Conservation (phyloP, 2,113 vertebrate genomes). For the Dromas ardeola region DNA sequence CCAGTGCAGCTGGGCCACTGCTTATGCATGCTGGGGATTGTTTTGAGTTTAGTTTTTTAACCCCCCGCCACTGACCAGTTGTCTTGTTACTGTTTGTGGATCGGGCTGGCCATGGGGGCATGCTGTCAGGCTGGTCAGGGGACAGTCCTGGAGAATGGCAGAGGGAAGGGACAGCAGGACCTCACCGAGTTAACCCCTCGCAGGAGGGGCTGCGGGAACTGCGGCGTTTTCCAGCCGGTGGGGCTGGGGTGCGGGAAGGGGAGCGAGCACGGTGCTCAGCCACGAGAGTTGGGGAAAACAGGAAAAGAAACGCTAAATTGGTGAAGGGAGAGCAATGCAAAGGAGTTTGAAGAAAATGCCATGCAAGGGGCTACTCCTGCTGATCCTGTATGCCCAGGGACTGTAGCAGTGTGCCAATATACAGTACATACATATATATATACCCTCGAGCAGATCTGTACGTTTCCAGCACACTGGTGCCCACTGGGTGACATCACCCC, state of each 20-base stretch:
- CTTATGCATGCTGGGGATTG: not conserved
- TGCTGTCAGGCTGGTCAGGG: not conserved
- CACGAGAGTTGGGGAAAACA: not conserved
- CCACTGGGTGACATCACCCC: not conserved
- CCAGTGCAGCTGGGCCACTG: not conserved
- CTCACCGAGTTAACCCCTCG: fast-evolving
- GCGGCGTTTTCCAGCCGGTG: fast-evolving
- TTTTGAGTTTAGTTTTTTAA: not conserved
- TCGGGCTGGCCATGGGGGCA: fast-evolving
- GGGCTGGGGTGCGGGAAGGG: not conserved
- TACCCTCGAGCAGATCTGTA: not conserved
- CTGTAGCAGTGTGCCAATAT: fast-evolving
- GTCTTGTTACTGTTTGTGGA: not conserved
- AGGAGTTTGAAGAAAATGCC: not conserved
- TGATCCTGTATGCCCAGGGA: not conserved
- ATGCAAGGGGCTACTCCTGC: not conserved
- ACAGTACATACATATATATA: not conserved
- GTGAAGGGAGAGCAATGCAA: not conserved
- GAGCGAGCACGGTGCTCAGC: fast-evolving
- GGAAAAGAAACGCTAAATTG: not conserved
- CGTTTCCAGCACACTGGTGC: not conserved
- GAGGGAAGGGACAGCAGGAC: not conserved
- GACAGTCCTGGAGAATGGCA: not conserved
- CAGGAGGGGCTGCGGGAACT: not conserved
- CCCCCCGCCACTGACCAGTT: not conserved